Evolutionary conservation across 2,113 vertebrate genomes (phyloP), one percentile per base, ranked within the genome.

Genomic region (Sprattus sprattus): DNA sequence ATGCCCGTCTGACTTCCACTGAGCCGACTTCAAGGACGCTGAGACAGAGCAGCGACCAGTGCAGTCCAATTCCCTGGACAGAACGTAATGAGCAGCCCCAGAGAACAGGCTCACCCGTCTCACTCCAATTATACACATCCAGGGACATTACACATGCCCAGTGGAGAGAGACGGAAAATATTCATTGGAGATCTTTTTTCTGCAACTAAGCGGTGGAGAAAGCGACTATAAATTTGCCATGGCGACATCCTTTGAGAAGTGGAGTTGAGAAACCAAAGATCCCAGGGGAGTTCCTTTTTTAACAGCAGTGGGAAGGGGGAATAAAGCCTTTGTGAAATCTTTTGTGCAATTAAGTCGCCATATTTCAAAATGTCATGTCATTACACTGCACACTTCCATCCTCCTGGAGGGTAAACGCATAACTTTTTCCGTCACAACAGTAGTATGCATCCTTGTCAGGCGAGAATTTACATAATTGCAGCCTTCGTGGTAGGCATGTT

Each of bases 401-500:
- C 11, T 39, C 71, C 71, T 44, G 32, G 71, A 16, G 71, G 71
- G 32, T 11, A 39, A 13, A 15, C 28, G 15, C 71, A 78, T 78
- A 13, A 78, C 71, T 39, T 78, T 32, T 39, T 39, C 28, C 39
- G 28, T 39, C 2, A 16, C 2, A 78, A 39, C 32, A 39, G 25
- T 16, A 78, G 71, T 39, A 78, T 15, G 15, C 71, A 39, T 78
- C 71, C 9, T 78, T 32, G 71, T 78, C 71, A 78, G 28, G 71
- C 32, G 11, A 78, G 71, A 78, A 78, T 78, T 13, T 78, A 39
- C 71, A 78, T 78, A 78, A 78, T 78, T 78, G 71, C 71, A 78
- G 71, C 71, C 71, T 78, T 78, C 4, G 71, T 9, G 84, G 84
- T 88, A 32, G 32, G 2, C 71, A 78, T 78, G 71, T 78, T 78